phyloP scores from a whole-genome alignment of 2,113 vertebrate species.

The Grallaria varia region DNA sequence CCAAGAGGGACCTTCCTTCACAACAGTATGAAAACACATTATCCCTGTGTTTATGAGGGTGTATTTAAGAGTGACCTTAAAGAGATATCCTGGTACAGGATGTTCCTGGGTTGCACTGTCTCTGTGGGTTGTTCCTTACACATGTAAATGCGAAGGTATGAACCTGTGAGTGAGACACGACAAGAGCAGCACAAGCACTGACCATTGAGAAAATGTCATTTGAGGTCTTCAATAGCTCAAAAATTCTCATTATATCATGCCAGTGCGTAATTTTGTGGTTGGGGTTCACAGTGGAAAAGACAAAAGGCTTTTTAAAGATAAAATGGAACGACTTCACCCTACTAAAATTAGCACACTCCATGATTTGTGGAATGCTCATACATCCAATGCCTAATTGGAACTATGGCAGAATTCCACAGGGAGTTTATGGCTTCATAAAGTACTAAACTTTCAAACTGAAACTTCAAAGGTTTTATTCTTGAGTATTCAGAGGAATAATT shows the following conservation, averaged over 20 bases:
- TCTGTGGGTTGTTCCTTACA: not conserved
- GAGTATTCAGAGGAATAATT: not conserved
- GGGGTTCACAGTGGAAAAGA: not conserved
- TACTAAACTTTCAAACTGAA: not conserved
- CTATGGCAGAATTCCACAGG: not conserved
- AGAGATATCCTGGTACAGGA: not conserved
- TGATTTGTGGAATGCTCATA: not conserved
- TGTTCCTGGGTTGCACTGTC: not conserved
- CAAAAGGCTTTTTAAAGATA: not conserved
- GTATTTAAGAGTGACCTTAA: not conserved
- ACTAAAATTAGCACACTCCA: fast-evolving
- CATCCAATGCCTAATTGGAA: not conserved
- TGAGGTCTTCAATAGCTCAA: not conserved
- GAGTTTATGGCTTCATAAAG: not conserved
- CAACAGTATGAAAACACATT: not conserved
- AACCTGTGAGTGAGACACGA: no score
- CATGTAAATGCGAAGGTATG: not conserved
- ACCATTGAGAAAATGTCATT: not conserved
- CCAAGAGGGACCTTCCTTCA: not conserved
- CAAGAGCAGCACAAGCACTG: not conserved
- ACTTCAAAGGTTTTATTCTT: not conserved
- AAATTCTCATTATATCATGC: not conserved
- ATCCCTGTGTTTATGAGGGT: not conserved
- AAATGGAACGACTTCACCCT: not conserved
- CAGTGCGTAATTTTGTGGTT: not conserved